Evolutionary conservation across 2,888 invertebrate species (phyloP).

Genomic region (Nesidiocoris tenuis): DNA sequence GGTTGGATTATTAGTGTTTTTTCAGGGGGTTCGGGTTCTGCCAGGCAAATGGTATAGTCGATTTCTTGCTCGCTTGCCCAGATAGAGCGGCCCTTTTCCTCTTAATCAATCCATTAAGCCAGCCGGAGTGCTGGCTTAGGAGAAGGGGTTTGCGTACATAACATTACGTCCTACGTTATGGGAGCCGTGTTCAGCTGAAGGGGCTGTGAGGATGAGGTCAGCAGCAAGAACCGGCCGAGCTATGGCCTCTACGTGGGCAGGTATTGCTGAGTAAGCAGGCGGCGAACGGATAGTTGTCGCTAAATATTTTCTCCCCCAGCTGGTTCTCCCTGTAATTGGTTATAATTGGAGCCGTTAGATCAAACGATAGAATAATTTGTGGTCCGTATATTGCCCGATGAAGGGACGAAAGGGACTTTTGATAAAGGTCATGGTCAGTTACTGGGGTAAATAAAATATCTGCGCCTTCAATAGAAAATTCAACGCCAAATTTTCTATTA

Average conservation of each 20-base stretch:
- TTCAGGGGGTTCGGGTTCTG: not conserved
- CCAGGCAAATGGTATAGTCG: not conserved
- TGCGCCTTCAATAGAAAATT: too few relatives aligned
- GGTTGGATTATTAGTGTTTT: constrained; percentile 5
- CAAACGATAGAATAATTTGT: too few relatives aligned
- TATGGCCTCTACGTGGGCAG: not conserved
- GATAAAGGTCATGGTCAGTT: too few relatives aligned
- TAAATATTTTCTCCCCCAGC: not conserved
- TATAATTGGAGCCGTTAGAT: too few relatives aligned
- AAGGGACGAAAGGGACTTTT: too few relatives aligned
- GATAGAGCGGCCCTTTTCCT: constrained; percentile 1
- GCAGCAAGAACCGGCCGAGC: not conserved
- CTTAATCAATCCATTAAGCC: constrained; percentile 11
- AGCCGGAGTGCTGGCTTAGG: not conserved
- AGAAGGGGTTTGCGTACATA: not conserved
- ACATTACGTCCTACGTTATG: too few relatives aligned
- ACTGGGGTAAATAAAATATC: too few relatives aligned
- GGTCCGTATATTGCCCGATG: too few relatives aligned
- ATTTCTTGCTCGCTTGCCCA: not conserved
- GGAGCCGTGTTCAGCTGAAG: too few relatives aligned
- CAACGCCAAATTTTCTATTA: too few relatives aligned
- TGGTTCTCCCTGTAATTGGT: too few relatives aligned
- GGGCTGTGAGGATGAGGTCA: too few relatives aligned
- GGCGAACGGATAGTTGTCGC: not conserved
- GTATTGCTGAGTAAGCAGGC: not conserved